Percentiles rank a stretch among this genome's conserved stretches.
Evolutionary conservation across 2,888 invertebrate species (phyloP).

Genomic region (Atrina japonica): DNA sequence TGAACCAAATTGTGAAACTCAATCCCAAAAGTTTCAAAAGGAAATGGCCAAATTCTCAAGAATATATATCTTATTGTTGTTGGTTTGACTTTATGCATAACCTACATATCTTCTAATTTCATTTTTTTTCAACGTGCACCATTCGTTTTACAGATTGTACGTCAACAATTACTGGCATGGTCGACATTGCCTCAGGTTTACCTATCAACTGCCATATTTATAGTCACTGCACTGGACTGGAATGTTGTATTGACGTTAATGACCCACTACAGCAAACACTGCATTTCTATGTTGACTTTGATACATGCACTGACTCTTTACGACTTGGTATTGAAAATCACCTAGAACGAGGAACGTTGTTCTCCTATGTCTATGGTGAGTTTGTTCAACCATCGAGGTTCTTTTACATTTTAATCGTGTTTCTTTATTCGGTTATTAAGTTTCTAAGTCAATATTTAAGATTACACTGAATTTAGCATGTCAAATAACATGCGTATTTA

Average conservation of each 20-base stretch:
- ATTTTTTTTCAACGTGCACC: too few species aligned
- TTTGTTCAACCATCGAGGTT: too few species aligned
- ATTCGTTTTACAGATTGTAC: conserved; percentile 28
- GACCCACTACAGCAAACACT: conserved; percentile 22
- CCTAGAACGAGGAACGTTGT: neutral
- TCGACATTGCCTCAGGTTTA: neutral
- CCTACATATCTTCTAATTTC: too few species aligned
- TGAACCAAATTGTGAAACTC: neutral
- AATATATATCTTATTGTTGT: too few species aligned
- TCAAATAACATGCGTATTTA: too few species aligned
- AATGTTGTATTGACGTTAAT: conserved; percentile 27
- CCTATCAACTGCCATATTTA: conserved; percentile 18
- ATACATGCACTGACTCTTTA: conserved; percentile 16
- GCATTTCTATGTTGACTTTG: conserved; percentile 22
- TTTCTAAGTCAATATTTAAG: too few species aligned
- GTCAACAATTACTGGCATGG: neutral
- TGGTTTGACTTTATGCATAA: too few species aligned
- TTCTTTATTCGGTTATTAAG: too few species aligned
- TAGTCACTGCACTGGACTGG: conserved; percentile 28
- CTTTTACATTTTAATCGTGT: too few species aligned
- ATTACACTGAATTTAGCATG: too few species aligned
- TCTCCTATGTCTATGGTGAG: conserved; percentile 5
- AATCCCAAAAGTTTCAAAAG: neutral
- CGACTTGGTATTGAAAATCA: conserved; percentile 25
- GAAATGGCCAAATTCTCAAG: too few species aligned